Evolutionary conservation across 2,113 vertebrate genomes (phyloP).

Genomic region (Melanerpes formicivorus): DNA sequence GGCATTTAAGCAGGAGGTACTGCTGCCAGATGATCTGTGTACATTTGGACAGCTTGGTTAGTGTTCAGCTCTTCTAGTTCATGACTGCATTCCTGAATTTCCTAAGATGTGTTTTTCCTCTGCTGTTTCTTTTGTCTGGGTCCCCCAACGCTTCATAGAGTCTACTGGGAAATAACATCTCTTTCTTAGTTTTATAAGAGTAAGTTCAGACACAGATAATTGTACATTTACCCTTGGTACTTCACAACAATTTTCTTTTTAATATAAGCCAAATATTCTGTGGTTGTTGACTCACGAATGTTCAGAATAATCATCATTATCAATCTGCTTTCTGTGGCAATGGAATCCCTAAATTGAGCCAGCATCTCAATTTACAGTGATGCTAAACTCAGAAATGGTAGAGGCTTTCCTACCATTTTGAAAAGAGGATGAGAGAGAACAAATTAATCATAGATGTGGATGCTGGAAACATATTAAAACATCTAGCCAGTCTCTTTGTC

Average conservation of each 20-base stretch:
- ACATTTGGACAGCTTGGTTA: constrained; percentile 1
- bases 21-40: background rate
- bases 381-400: constrained; percentile 35
- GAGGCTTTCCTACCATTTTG: constrained; percentile 34
- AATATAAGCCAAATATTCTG: background rate
- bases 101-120: background rate
- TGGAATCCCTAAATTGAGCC: constrained; percentile 36
- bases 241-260: constrained; percentile 14
- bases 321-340: constrained; percentile 40
- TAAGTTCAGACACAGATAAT: constrained; percentile 11
- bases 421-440: constrained; percentile 38
- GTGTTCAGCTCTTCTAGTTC: background rate
- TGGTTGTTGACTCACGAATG: constrained; percentile 34
- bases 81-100: background rate
- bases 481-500: constrained; percentile 14
- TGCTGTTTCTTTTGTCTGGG: background rate
- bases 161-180: background rate
- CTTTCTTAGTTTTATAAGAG: background rate
- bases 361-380: constrained; percentile 5
- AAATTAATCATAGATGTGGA: constrained; percentile 38
- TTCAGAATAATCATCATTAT: constrained; percentile 45
- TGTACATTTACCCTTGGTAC: constrained; percentile 1
- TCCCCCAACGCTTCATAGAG: background rate
- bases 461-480: constrained; percentile 50
- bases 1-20: background rate